Evolutionary conservation across 1,140 invertebrate genomes (phyloP).

Genomic region (Zelostemma sp.): DNA sequence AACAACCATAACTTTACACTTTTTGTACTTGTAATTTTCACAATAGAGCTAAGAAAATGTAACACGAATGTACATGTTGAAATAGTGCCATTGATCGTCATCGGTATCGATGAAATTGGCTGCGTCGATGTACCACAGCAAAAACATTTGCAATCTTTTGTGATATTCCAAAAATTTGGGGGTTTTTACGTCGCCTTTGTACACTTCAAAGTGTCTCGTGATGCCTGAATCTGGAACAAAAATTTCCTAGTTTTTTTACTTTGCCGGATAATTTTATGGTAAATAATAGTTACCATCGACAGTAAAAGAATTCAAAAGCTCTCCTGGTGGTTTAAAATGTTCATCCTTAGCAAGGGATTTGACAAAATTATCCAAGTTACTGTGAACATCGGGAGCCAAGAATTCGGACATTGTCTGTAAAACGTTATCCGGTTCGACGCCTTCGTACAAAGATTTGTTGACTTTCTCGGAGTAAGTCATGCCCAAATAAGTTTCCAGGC

Average conservation of each 20-base stretch:
- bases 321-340: constrained; percentile 80
- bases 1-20: too few species aligned
- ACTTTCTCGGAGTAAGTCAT: constrained; percentile 77
- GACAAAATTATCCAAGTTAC: constrained; percentile 81
- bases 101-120: constrained; percentile 92
- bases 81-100: constrained; percentile 93
- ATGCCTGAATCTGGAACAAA: constrained; percentile 63
- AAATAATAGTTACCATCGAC: constrained; percentile 54
- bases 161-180: constrained; percentile 86
- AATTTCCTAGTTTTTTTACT: constrained; percentile 31
- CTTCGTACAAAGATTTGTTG: constrained; percentile 67
- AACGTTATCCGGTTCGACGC: constrained; percentile 86
- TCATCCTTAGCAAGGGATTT: constrained; percentile 77
- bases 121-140: constrained; percentile 96
- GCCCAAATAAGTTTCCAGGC: constrained; percentile 80
- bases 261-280: too few species aligned
- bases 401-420: constrained; percentile 76
- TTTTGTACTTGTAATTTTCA: too few species aligned
- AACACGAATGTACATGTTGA: too few species aligned
- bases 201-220: constrained; percentile 84
- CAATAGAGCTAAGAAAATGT: too few species aligned
- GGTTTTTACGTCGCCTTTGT: constrained; percentile 77
- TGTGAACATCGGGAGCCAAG: constrained; percentile 74
- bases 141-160: constrained; percentile 88
- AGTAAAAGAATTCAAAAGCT: constrained; percentile 75